Evolutionary conservation across 2,113 vertebrate species (phyloP).

Genomic region (Rhinopomastus cyanomelas): DNA sequence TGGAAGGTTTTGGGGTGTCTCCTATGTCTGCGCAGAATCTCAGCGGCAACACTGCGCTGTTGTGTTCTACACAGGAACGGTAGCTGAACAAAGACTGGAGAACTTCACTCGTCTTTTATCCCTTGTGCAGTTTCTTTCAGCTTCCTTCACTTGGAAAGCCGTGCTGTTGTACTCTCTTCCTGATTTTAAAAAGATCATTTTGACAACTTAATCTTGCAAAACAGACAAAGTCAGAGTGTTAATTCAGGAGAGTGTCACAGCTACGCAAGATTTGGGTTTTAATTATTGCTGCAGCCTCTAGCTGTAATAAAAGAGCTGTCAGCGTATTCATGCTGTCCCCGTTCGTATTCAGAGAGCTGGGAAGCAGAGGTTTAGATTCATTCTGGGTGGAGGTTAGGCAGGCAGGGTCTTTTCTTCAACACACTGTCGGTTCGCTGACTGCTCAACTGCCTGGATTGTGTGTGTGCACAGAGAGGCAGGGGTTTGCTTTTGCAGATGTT

Average conservation of each 20-base stretch:
- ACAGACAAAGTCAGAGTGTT: conserved; percentile 35
- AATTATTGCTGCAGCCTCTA: conserved; percentile 66
- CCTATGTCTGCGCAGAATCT: neutral
- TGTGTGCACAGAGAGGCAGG: neutral
- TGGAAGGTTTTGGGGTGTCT: neutral
- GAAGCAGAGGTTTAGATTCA: conserved; percentile 36
- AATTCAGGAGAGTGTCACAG: conserved; percentile 38
- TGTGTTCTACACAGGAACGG: neutral
- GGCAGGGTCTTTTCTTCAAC: conserved; percentile 32
- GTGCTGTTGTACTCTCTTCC: neutral
- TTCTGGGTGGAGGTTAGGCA: conserved; percentile 42
- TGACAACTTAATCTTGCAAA: conserved; percentile 56
- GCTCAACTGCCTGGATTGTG: conserved; percentile 42
- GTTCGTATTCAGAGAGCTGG: conserved; percentile 27
- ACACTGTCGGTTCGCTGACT: conserved; percentile 33
- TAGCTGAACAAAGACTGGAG: neutral
- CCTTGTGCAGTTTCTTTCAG: neutral
- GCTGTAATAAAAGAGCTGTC: conserved; percentile 53
- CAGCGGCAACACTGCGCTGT: neutral
- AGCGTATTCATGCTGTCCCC: neutral
- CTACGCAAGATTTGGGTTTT: conserved; percentile 52
- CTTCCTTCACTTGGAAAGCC: neutral
- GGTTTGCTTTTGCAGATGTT: conserved; percentile 45
- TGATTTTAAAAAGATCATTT: conserved; percentile 45
- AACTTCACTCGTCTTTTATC: neutral